phyloP scores from a whole-genome alignment of 2,888 invertebrate genomes.

The Plebejus anna region DNA sequence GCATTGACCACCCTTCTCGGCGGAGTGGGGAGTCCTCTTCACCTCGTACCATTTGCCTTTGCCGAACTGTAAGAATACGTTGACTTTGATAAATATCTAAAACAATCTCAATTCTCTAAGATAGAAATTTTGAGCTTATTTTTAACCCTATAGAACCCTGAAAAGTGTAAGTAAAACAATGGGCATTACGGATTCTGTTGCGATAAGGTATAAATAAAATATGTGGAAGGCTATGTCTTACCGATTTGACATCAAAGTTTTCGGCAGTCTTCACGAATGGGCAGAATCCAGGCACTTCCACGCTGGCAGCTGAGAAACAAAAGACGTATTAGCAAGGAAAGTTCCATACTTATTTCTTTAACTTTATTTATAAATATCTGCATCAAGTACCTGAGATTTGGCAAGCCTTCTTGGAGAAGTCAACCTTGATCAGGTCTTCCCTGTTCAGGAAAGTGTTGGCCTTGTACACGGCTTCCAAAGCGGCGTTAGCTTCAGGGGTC shows the following conservation, averaged over 20 bases:
- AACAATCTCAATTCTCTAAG: too few relatives aligned
- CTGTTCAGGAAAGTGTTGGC: not conserved
- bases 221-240: slow-evolving; percentile 36
- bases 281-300: slow-evolving; percentile 40
- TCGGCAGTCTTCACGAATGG: slow-evolving; percentile 58
- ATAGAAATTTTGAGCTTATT: too few relatives aligned
- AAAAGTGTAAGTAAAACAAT: too few relatives aligned
- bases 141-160: too few relatives aligned
- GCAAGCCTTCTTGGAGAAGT: slow-evolving; percentile 12
- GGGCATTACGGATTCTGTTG: too few relatives aligned
- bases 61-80: not conserved
- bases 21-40: not conserved
- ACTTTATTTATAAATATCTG: not conserved
- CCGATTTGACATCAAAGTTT: slow-evolving; percentile 57
- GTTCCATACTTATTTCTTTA: not conserved
- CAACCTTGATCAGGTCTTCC: slow-evolving; percentile 6
- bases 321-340: not conserved
- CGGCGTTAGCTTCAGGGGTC: not conserved
- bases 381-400: slow-evolving; percentile 6
- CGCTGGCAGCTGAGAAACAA: slow-evolving; percentile 9
- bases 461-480: slow-evolving; percentile 13
- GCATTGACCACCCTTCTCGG: slow-evolving; percentile 7
- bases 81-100: too few relatives aligned
- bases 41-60: not conserved
- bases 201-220: too few relatives aligned